Evolutionary conservation across 2,888 invertebrate genomes (phyloP).

Genomic region (Metopia argyrocephala): DNA sequence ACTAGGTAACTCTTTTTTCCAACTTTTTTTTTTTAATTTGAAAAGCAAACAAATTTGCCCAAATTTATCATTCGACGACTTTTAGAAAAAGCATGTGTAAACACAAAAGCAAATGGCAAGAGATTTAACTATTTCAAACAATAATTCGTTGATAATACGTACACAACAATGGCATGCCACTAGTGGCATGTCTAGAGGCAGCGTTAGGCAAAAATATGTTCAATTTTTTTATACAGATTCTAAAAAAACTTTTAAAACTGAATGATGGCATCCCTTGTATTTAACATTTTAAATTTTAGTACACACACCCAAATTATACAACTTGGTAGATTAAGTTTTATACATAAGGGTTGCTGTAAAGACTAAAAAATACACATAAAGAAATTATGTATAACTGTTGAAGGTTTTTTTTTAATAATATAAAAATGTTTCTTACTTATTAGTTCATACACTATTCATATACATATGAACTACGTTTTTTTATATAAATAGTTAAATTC

Average conservation of each 20-base stretch:
- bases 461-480: neutral
- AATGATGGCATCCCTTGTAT: constrained; percentile 39
- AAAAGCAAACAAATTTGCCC: too few species aligned
- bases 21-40: too few species aligned
- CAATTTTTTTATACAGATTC: neutral
- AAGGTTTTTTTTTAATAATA: neutral
- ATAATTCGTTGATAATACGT: too few species aligned
- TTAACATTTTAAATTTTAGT: constrained; percentile 59
- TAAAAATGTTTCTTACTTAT: too few species aligned
- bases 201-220: neutral
- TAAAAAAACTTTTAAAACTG: neutral
- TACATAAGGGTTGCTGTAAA: constrained; percentile 40
- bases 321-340: constrained; percentile 33
- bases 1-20: too few species aligned
- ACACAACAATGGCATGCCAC: too few species aligned
- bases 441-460: neutral
- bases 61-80: too few species aligned
- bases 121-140: too few species aligned
- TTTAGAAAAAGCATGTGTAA: too few species aligned
- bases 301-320: constrained; percentile 49
- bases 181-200: too few species aligned
- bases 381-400: constrained; percentile 16
- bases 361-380: constrained; percentile 24
- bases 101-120: too few species aligned
- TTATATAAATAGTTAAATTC: neutral